These are phyloP conservation scores for Julus scandinavius DNA, from an alignment of 2,888 invertebrate species.

Conservation along the genomic window DNA sequence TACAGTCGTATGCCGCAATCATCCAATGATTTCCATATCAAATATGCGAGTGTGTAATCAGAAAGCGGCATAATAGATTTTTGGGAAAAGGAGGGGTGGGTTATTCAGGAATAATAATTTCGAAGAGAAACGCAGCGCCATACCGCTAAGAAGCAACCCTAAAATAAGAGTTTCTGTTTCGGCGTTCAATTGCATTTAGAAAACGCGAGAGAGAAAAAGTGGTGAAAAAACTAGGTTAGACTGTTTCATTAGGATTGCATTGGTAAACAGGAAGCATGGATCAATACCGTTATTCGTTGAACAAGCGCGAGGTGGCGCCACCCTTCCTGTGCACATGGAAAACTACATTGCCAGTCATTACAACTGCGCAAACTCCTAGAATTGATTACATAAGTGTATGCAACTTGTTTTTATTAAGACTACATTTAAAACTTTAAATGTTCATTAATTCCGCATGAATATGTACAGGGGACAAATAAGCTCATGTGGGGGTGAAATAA, in stretches of 20 bases:
- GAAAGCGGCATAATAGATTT: neutral
- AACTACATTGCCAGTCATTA: neutral
- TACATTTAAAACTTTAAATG: neutral
- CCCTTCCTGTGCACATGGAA: neutral
- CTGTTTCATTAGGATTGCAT: slow-evolving; percentile 28
- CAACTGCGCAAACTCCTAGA: neutral
- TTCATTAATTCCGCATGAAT: neutral
- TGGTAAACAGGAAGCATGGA: slow-evolving; percentile 37
- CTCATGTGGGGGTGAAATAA: neutral
- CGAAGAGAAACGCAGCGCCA: neutral
- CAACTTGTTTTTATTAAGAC: neutral
- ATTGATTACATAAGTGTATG: neutral
- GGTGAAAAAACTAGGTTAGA: neutral
- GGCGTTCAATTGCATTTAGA: slow-evolving; percentile 16
- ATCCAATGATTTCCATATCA: neutral
- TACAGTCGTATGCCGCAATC: neutral
- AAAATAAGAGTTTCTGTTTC: neutral
- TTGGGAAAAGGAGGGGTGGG: neutral
- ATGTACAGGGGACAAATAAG: neutral
- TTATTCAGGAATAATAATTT: neutral
- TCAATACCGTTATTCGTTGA: neutral
- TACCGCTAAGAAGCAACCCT: neutral
- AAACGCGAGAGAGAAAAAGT: neutral
- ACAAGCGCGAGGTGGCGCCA: slow-evolving; percentile 11
- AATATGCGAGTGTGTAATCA: neutral